phyloP scores from a whole-genome alignment of 2,113 vertebrate genomes.

The Neoarius graeffei region DNA sequence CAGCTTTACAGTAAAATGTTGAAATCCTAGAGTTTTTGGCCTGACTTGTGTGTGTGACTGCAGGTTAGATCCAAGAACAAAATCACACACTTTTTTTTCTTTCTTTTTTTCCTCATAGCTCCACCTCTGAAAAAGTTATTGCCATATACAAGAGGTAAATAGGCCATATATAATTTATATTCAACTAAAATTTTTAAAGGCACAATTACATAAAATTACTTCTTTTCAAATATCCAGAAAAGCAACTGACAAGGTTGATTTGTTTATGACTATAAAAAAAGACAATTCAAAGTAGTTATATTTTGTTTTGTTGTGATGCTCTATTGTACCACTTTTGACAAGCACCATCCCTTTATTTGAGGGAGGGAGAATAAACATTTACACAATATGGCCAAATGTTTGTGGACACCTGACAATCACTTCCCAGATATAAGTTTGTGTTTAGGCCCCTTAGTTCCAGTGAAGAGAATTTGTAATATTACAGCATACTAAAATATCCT shows the following conservation, averaged over 20 bases:
- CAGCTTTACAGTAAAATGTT: conserved; percentile 4
- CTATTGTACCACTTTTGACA: too few relatives aligned
- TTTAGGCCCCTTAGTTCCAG: background rate
- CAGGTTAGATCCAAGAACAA: conserved; percentile 39
- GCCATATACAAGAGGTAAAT: background rate
- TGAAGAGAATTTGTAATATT: background rate
- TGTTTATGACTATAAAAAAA: background rate
- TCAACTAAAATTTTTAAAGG: background rate
- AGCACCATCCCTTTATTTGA: too few relatives aligned
- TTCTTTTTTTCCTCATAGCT: background rate
- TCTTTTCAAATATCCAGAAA: background rate
- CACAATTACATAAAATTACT: background rate
- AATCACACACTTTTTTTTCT: background rate
- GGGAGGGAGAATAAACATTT: too few relatives aligned
- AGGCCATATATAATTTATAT: too few relatives aligned
- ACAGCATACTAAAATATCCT: too few relatives aligned
- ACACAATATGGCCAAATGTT: too few relatives aligned
- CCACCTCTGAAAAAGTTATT: background rate
- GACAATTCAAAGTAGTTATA: background rate
- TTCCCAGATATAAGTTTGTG: too few relatives aligned
- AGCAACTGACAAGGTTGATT: background rate
- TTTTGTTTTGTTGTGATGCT: too few relatives aligned
- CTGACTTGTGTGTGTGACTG: background rate
- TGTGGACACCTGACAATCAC: too few relatives aligned
- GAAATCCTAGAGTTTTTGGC: conserved; percentile 8